Evolutionary conservation across 1,140 invertebrate genomes (phyloP), one percentile per base, ranked within the genome.

Genomic region (Colletes latitarsis): DNA sequence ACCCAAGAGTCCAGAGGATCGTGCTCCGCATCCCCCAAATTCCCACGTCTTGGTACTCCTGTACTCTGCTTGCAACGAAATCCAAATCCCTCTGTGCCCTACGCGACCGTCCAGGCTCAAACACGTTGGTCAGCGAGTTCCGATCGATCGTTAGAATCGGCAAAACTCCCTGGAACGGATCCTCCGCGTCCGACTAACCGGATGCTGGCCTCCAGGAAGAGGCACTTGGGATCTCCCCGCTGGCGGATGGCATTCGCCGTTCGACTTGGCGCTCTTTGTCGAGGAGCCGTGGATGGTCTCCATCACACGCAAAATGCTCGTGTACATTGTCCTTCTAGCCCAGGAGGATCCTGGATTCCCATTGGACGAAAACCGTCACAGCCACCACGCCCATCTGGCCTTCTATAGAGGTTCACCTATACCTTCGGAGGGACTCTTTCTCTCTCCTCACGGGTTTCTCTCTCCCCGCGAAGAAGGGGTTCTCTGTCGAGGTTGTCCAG

Each of bases 291-390:
- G 77, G 85, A 88, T 81, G 82, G 87, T 87, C 88, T 86, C 87
- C 85, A 83, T 88, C 82, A 81, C 87, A 87, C 85, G 85, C 85
- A 73, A 88, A 88, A 81, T 87, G 85, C 85, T 86, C 87, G 83
- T 91, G 89, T 88, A 92, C 89, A 93, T 93, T 93, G 92, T 93
- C 91, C 92, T 93, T 92, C 90, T 87, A 89, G 73, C 88, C 89
- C 87, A 82, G 89, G 77, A 87, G 88, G 86, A 89, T 91, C 84
- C 89, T 89, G 79, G 80, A 90, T 89, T 87, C 89, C 88, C 81
- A 93, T 93, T 93, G 92, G 92, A 76, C 84, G 89, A 89, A 90
- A 92, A 88, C 87, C 92, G 92, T 93, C 92, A 89, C 89, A 89
- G 83, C 83, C 77, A 88, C 91, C 92, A 93, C 92, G 92, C 92